Percentiles rank a stretch among this genome's conserved stretches.
phyloP scores from a whole-genome alignment of 2,888 invertebrate genomes.

The Liopterus haemorrhoidalis region DNA sequence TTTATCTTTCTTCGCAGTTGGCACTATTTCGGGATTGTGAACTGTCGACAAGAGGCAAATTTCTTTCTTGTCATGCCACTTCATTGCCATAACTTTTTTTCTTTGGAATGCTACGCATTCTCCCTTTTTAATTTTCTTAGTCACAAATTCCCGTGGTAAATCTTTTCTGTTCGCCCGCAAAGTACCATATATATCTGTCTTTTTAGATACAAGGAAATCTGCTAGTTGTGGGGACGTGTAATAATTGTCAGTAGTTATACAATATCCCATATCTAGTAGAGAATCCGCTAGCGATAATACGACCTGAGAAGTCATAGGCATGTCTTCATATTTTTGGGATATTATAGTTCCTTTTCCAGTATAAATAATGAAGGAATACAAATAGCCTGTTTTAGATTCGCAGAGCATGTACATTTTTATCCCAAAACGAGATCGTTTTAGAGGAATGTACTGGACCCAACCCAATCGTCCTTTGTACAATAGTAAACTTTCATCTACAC shows the following conservation, averaged over 20 bases:
- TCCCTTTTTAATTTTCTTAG: background rate
- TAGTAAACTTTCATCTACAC: conserved; percentile 34
- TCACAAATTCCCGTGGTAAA: background rate
- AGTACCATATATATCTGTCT: conserved; percentile 3
- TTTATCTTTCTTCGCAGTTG: too few species aligned
- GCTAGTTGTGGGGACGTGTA: conserved; percentile 10
- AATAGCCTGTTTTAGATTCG: conserved; percentile 35
- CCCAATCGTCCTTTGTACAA: conserved; percentile 35
- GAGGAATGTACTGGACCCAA: conserved; percentile 37
- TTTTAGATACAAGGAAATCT: conserved; percentile 1
- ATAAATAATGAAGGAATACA: conserved; percentile 33
- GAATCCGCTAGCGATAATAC: conserved; percentile 13
- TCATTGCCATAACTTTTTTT: background rate
- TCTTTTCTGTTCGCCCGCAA: conserved; percentile 1
- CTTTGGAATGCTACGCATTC: background rate
- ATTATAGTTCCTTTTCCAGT: conserved; percentile 26
- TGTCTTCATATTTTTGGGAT: conserved; percentile 12
- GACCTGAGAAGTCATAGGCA: conserved; percentile 16
- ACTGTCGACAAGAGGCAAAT: background rate
- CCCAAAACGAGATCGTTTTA: conserved; percentile 36
- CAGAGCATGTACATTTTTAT: conserved; percentile 37
- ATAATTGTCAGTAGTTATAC: conserved; percentile 6
- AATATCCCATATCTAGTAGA: conserved; percentile 10
- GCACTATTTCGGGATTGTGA: background rate
- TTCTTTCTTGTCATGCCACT: background rate